Conservation (phyloP, 2,797 vertebrate species). For the Pristis pectinata region DNA sequence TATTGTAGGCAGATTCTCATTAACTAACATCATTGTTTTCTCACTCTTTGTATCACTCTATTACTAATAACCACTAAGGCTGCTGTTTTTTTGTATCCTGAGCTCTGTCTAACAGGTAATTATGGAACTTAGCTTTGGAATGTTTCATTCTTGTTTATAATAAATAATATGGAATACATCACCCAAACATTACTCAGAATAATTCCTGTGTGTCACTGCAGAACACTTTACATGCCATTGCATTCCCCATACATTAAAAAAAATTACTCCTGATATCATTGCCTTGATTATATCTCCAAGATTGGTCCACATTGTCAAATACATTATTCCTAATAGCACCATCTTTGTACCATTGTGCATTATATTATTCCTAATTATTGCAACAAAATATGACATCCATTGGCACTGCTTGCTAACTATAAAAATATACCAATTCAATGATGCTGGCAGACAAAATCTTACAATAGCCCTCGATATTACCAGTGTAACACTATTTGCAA, state of each 20-base stretch:
- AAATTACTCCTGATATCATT: neutral
- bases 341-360: neutral
- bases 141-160: neutral
- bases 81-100: neutral
- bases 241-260: neutral
- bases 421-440: neutral
- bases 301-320: neutral
- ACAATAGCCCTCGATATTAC: too few species aligned
- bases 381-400: too few species aligned
- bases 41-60: neutral
- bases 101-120: neutral
- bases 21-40: neutral
- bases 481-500: neutral
- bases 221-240: neutral
- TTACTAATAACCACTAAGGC: neutral
- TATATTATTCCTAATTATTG: neutral
- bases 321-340: neutral
- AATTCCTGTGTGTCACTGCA: too few species aligned
- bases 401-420: neutral
- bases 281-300: too few species aligned
- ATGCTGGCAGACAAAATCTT: too few species aligned
- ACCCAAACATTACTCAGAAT: too few species aligned
- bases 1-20: neutral
- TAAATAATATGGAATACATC: too few species aligned
- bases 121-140: neutral